Base-by-base conservation (phyloP, 2,888 invertebrate species). In the Brachyopa scutellaris region DNA sequence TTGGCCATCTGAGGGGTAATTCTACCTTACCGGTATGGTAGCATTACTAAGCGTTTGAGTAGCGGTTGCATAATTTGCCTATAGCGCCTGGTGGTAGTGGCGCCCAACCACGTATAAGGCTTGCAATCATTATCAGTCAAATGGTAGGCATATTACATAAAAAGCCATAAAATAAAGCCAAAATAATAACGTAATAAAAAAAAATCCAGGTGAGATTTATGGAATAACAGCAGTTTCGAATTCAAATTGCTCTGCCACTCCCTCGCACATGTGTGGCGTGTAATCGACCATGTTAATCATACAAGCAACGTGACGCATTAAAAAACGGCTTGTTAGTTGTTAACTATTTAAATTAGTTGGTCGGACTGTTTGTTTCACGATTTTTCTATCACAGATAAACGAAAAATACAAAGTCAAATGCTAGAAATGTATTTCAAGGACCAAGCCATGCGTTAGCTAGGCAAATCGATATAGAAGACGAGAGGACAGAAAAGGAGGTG, bases 171-270 rank as follows among this genome's bases (percentile, higher is more conserved):
- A 26, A 26, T 6, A 3, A 26, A 3, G 26, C 36, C 7, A 19
- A 51, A 64, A n/a, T n/a, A n/a, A n/a, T n/a, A n/a, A n/a, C n/a
- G n/a, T n/a, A n/a, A n/a, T n/a, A 72, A 11, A 57, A n/a, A 42
- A 55, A 70, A 72, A 42, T 69, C 62, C 69, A 80, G 40, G 55
- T 64, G 62, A 74, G 79, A 79, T 79, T 79, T 79, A 80, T 80
- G 74, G 29, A 29, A 55, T 67, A 73, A 67, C 73, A 17, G 59
- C 73, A 17, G 59, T 64, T 74, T 74, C 57, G 23, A 51, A 74
- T 70, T 76, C 42, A 70, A 80, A 69, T 76, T 80, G 64, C 57
- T 70, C 36, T 36, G 69, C 62, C 62, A 76, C 62, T 70, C 74
- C 69, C 62, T 51, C 38, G 69, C 64, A 74, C 69, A 80, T 70